A percentile compares a stretch with the other conserved stretches of the same genome.
Conservation (phyloP, 2,888 invertebrate genomes). For the Andrena praecox region DNA sequence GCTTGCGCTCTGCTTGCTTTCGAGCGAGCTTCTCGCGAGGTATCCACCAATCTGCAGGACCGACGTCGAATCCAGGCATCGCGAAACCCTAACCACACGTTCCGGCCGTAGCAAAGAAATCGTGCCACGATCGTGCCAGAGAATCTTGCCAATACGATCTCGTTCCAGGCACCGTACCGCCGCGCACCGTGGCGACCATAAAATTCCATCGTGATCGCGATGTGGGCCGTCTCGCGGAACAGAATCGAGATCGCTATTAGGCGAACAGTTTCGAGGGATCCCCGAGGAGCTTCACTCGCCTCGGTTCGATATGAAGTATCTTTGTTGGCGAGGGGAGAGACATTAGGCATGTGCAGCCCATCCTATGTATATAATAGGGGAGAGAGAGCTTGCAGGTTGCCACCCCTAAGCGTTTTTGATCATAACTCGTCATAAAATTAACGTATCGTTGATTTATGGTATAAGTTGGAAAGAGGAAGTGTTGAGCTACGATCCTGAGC, state of each 20-base stretch:
- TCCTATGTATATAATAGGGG: not conserved
- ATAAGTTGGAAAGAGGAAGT: no score
- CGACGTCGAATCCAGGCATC: not conserved
- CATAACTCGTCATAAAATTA: no score
- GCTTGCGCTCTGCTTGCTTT: constrained; percentile 12
- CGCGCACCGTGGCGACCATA: not conserved
- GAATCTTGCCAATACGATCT: not conserved
- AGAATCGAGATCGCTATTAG: not conserved
- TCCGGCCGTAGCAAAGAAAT: not conserved
- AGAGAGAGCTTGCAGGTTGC: no score
- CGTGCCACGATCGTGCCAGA: not conserved
- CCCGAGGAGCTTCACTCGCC: not conserved
- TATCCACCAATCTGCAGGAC: not conserved
- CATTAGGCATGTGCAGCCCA: not conserved
- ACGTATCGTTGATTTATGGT: no score
- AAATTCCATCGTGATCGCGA: not conserved
- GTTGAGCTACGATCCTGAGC: no score
- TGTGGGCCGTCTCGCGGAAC: not conserved
- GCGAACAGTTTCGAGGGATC: not conserved
- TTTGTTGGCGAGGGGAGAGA: not conserved
- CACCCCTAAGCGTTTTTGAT: no score
- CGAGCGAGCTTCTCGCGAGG: not conserved
- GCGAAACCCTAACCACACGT: not conserved
- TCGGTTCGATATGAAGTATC: not conserved
- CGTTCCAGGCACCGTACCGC: not conserved